A percentile compares a stretch with the other conserved stretches of the same genome.
Evolutionary conservation across 2,888 invertebrate genomes (phyloP).

Genomic region (Penaeus monodon): DNA sequence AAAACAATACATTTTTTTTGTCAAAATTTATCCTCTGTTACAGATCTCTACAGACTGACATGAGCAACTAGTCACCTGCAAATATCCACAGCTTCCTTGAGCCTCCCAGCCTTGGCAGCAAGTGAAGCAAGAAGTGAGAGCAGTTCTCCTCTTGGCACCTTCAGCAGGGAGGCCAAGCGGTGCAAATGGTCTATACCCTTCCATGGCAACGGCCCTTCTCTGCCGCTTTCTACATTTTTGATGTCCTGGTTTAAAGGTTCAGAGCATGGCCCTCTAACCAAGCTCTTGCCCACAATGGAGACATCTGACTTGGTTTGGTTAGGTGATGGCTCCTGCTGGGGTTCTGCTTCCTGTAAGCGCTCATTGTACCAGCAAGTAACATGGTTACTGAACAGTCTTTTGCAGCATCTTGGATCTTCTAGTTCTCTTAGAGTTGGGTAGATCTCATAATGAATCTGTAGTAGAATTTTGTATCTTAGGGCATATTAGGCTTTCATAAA

Average conservation of each 20-base stretch:
- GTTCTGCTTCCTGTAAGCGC: neutral
- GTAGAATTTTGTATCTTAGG: neutral
- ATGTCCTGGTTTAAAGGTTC: too few species aligned
- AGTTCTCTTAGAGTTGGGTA: slow-evolving; percentile 40
- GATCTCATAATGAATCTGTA: slow-evolving; percentile 42
- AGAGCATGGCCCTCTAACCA: too few species aligned
- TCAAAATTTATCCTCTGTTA: too few species aligned
- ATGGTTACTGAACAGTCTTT: slow-evolving; percentile 19
- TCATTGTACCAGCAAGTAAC: slow-evolving; percentile 31
- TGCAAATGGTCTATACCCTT: slow-evolving; percentile 24
- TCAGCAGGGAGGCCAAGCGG: slow-evolving; percentile 28
- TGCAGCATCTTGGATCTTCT: slow-evolving; percentile 3
- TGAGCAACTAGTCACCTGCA: slow-evolving; percentile 16
- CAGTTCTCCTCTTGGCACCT: slow-evolving; percentile 19
- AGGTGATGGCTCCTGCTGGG: too few species aligned
- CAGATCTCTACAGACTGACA: neutral
- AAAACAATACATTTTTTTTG: too few species aligned
- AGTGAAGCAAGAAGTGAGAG: slow-evolving; percentile 37
- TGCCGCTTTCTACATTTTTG: too few species aligned
- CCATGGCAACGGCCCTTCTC: neutral
- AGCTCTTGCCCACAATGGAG: too few species aligned
- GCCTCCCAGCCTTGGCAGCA: slow-evolving; percentile 19
- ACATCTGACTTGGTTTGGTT: too few species aligned
- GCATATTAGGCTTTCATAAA: neutral
- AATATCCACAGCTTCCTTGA: slow-evolving; percentile 34